Evolutionary conservation across 2,797 vertebrate genomes (phyloP).

Genomic region (Mormyrops boulengeri): DNA sequence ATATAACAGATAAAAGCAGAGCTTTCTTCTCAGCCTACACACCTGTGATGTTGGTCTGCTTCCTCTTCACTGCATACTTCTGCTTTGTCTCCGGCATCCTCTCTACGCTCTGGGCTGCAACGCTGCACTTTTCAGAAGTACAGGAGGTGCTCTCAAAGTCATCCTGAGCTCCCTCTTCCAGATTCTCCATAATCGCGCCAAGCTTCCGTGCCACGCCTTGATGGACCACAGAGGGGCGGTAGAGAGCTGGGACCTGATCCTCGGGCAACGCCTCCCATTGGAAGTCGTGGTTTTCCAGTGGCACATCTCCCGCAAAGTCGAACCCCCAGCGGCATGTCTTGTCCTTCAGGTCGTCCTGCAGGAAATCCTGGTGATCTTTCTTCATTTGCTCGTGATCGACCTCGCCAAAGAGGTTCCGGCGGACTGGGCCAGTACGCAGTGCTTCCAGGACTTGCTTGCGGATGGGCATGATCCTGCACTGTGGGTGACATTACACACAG

Average conservation of each 20-base stretch:
- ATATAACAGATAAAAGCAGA: not conserved
- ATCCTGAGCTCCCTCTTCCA: constrained; percentile 34
- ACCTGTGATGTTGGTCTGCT: constrained; percentile 85
- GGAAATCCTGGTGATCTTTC: constrained; percentile 52
- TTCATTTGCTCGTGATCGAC: constrained; percentile 74
- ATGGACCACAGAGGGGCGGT: constrained; percentile 39
- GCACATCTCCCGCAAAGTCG: constrained; percentile 73
- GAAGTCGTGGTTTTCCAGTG: constrained; percentile 67
- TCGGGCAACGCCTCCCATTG: constrained; percentile 71
- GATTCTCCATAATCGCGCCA: not conserved
- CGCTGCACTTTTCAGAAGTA: constrained; percentile 32
- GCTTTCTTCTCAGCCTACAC: not conserved
- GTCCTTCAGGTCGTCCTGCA: constrained; percentile 66
- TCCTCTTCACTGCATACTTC: constrained; percentile 59
- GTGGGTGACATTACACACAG: constrained; percentile 18
- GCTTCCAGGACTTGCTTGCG: constrained; percentile 35
- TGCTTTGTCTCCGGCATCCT: constrained; percentile 43
- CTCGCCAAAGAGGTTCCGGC: constrained; percentile 77
- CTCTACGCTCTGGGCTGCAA: constrained; percentile 33
- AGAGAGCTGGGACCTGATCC: constrained; percentile 54
- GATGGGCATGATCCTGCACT: constrained; percentile 58
- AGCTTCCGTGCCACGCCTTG: not conserved
- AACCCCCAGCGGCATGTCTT: constrained; percentile 80
- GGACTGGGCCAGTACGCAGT: constrained; percentile 49
- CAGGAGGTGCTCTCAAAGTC: constrained; percentile 41